Conservation (phyloP, 1,140 invertebrate genomes). For the Drosophila melanogaster region Release_6_plus_ISO1_MT NT_033777.3:4803001-4803500, state of each 20-base stretch:
- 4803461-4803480: constrained; percentile 79
- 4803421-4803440: constrained; percentile 59
- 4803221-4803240: constrained; percentile 35
- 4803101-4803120: too few species aligned
- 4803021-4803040: too few species aligned
- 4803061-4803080: too few species aligned
- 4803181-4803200: constrained; percentile 30
- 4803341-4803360: constrained; percentile 15
- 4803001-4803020: too few species aligned
- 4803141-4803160: constrained; percentile 16
- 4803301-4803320: constrained; percentile 68
- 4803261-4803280: constrained; percentile 75
- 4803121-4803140: background rate
- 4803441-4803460: constrained; percentile 77
- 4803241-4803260: constrained; percentile 32
- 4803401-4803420: constrained; percentile 11
- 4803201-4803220: constrained; percentile 20
- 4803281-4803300: constrained; percentile 83
- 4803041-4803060: too few species aligned
- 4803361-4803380: constrained; percentile 37
- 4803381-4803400: constrained; percentile 68
- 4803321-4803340: constrained; percentile 48
- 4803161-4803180: constrained; percentile 16
- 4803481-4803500: constrained; percentile 69
- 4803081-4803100: too few species aligned